Percentiles rank a stretch among this genome's conserved stretches.
These are phyloP conservation scores for Tiphia femorata DNA, from an alignment of 2,888 invertebrate species.

Conservation along the genomic window DNA sequence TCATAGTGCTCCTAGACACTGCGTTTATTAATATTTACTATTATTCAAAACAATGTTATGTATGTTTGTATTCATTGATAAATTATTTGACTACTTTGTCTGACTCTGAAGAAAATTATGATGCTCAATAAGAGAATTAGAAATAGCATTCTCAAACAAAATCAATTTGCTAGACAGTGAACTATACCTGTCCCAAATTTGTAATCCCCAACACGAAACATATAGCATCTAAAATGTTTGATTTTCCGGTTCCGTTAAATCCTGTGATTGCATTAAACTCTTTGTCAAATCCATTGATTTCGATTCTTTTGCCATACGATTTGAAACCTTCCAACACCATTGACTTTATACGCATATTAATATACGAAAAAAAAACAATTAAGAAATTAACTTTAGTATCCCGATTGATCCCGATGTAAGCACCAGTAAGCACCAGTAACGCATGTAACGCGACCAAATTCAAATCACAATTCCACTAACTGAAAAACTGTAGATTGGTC, in stretches of 20 bases:
- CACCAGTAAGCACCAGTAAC: too few species aligned
- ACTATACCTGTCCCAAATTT: constrained; percentile 87
- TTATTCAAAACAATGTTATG: too few species aligned
- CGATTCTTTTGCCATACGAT: constrained; percentile 94
- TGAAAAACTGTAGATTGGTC: too few species aligned
- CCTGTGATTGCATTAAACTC: constrained; percentile 99
- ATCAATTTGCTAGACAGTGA: too few species aligned
- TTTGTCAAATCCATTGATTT: constrained; percentile 91
- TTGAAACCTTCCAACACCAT: constrained; percentile 97
- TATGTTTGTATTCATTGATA: background rate
- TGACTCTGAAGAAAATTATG: background rate
- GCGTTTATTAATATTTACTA: too few species aligned
- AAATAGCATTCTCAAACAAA: too few species aligned
- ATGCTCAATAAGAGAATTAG: background rate
- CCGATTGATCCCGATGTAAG: too few species aligned
- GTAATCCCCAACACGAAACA: constrained; percentile 97
- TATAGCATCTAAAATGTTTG: constrained; percentile 96
- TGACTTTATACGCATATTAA: constrained; percentile 88
- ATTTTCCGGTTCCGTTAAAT: constrained; percentile 97
- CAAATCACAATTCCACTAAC: too few species aligned
- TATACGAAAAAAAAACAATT: too few species aligned
- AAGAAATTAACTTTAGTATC: too few species aligned
- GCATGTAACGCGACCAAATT: too few species aligned
- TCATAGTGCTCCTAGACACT: too few species aligned
- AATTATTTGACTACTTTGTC: background rate